Percentiles rank a stretch among this genome's conserved stretches.
phyloP scores from a whole-genome alignment of 2,113 vertebrate genomes.

The Orthonyx spaldingii region DNA sequence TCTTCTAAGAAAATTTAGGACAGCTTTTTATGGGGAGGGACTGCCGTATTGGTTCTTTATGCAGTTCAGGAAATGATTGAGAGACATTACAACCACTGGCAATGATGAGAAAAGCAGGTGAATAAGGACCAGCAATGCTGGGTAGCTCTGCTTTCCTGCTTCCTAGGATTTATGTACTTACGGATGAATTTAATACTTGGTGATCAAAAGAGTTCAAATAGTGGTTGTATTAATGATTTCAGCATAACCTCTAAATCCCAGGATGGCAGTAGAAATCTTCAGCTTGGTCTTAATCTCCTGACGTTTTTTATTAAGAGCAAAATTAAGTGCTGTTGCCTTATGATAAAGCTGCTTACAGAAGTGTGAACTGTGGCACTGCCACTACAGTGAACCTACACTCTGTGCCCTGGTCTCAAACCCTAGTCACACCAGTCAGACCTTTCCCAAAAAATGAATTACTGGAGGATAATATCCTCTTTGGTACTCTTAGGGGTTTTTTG shows the following conservation, averaged over 20 bases:
- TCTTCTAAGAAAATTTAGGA: not conserved
- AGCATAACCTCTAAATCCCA: conserved; percentile 59
- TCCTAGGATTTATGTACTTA: conserved; percentile 59
- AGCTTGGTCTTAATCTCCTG: conserved; percentile 53
- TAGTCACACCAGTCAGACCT: not conserved
- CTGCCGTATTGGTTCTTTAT: not conserved
- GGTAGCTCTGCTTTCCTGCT: conserved; percentile 6
- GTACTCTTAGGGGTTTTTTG: not conserved
- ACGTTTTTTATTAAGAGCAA: conserved; percentile 47
- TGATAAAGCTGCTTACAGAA: conserved; percentile 16
- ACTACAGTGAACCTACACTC: fast-evolving
- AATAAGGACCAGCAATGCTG: not conserved
- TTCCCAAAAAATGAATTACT: not conserved
- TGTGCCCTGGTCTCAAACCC: not conserved
- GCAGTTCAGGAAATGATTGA: not conserved
- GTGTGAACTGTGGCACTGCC: not conserved
- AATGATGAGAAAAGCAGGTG: conserved; percentile 2
- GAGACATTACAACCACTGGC: not conserved
- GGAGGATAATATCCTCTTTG: not conserved
- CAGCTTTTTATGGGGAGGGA: not conserved
- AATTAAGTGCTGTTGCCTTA: conserved; percentile 49
- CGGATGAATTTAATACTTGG: conserved; percentile 42
- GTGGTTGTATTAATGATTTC: conserved; percentile 63
- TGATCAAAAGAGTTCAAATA: conserved; percentile 61
- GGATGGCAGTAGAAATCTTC: conserved; percentile 48